These are phyloP conservation scores for Druon quercuslanigerum DNA, from an alignment of 1,140 invertebrate species.

Conservation along the genomic window DNA sequence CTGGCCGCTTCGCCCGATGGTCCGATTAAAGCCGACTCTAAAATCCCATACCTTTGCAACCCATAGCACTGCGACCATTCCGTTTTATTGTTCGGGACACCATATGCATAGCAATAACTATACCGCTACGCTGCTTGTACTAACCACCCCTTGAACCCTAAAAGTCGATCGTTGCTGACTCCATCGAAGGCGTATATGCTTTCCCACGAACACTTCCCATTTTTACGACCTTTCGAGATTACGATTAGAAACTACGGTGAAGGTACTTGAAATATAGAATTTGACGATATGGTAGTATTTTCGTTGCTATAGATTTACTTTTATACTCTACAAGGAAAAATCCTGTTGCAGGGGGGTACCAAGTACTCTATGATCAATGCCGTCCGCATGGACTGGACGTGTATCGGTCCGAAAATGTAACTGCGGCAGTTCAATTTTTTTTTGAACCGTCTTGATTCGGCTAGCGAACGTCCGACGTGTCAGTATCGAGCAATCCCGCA, in stretches of 20 bases:
- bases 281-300: background rate
- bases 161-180: slow-evolving; percentile 56
- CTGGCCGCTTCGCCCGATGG: slow-evolving; percentile 53
- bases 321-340: too few relatives aligned
- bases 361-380: too few relatives aligned
- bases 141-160: slow-evolving; percentile 45
- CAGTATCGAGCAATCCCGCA: too few relatives aligned
- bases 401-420: too few relatives aligned
- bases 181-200: slow-evolving; percentile 42
- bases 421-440: too few relatives aligned
- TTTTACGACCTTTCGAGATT: slow-evolving; percentile 22
- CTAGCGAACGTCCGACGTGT: too few relatives aligned
- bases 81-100: slow-evolving; percentile 68
- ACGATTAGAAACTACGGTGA: slow-evolving; percentile 1
- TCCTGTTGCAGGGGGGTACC: too few relatives aligned
- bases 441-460: too few relatives aligned
- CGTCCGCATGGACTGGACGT: too few relatives aligned
- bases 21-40: slow-evolving; percentile 68
- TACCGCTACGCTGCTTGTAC: slow-evolving; percentile 48
- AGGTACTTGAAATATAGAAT: slow-evolving; percentile 8
- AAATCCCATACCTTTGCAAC: slow-evolving; percentile 58
- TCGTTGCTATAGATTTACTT: background rate
- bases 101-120: slow-evolving; percentile 72
- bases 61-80: slow-evolving; percentile 60
- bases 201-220: slow-evolving; percentile 17